Percentiles rank a stretch among this genome's conserved stretches.
These are phyloP conservation scores for Schizothorax lantsangensis DNA, from an alignment of 2,797 vertebrate genomes.

Conservation along the genomic window DNA sequence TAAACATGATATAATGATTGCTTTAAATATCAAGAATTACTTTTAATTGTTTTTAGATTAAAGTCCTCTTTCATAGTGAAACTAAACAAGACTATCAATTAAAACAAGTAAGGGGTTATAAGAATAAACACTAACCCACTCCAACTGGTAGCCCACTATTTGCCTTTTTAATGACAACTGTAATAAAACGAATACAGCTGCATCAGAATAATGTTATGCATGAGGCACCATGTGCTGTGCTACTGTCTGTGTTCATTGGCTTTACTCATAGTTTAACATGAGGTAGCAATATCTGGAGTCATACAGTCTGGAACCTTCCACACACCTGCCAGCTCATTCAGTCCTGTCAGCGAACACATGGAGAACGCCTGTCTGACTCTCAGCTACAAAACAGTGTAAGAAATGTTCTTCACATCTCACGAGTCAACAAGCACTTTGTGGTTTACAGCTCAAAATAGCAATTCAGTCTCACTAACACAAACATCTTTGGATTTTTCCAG, in stretches of 20 bases:
- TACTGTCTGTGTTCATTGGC: neutral
- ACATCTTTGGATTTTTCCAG: slow-evolving; percentile 47
- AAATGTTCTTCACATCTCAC: slow-evolving; percentile 35
- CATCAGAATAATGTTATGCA: neutral
- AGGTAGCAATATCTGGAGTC: slow-evolving; percentile 34
- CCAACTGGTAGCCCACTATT: neutral
- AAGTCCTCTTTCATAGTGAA: neutral
- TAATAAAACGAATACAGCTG: neutral
- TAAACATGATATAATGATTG: neutral
- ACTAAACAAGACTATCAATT: neutral
- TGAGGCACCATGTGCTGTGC: neutral
- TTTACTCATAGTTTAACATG: neutral
- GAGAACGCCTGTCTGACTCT: neutral
- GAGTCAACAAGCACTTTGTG: slow-evolving; percentile 29
- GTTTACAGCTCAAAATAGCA: slow-evolving; percentile 22
- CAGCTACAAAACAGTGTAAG: slow-evolving; percentile 8
- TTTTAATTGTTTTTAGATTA: neutral
- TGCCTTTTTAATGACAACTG: neutral
- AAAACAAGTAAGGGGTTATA: neutral
- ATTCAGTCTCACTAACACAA: slow-evolving; percentile 25
- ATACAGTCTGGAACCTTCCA: slow-evolving; percentile 34
- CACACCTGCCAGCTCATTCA: slow-evolving; percentile 43
- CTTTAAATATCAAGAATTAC: neutral
- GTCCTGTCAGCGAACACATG: slow-evolving; percentile 35
- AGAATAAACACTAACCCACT: neutral